Evolutionary conservation across 2,113 vertebrate species (phyloP), one percentile per base, ranked within the genome.

Genomic region (Thalassoma bifasciatum): DNA sequence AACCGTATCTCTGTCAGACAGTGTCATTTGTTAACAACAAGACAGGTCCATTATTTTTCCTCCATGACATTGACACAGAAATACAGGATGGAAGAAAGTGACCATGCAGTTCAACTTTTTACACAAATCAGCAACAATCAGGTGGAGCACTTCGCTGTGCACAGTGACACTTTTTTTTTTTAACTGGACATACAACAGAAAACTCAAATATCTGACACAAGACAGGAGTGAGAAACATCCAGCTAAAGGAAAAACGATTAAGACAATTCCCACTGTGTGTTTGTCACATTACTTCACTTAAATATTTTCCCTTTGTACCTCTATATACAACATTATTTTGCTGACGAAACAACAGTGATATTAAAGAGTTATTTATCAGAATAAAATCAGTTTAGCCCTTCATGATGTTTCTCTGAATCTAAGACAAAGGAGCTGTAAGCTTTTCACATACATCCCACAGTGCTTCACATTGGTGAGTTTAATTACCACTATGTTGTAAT

Each of bases 51-150:
- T 24, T 30, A 30, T 30, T 30, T 38, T 65, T 52, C 72, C 80
- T 81, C 79, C 46, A 84, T 67, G 79, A 84, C 73, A 81, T 64
- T 64, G 30, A 51, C 77, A 70, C 22, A 21, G 30, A 24, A 52
- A 75, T 65, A 61, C n/a, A 30, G 42, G 47, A 57, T 19, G 21
- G 17, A 36, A 30, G 24, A 24, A 5, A 11, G 22, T 74, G 49
- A 67, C 13, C 22, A 19, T 26, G 24, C 49, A 78, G 46, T 56
- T 74, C 3, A 71, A 9, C 5, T 2, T 70, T 7, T 49, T 38
- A 12, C 51, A 44, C 19, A 21, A n/a, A 62, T 79, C 34, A 44
- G 47, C 42, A 57, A 60, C 34, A 37, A 9, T 54, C 22, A 24
- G 14, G 22, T 72, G 40, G 8, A 19, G 17, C 30, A 44, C 49